These are phyloP conservation scores for Acinonyx jubatus DNA, from an alignment of 2,113 vertebrate genomes.

Conservation along the genomic window DNA sequence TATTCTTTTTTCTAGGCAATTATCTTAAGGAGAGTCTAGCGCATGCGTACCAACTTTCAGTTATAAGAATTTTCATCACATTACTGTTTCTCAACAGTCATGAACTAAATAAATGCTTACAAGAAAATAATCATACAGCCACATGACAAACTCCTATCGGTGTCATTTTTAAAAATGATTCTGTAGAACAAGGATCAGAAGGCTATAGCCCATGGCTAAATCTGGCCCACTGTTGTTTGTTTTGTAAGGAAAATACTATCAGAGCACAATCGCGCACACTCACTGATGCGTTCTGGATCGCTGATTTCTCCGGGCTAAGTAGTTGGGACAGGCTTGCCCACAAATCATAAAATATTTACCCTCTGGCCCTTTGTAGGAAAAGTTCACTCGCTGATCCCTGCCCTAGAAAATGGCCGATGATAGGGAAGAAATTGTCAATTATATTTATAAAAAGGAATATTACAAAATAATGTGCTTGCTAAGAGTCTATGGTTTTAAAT, in stretches of 20 bases:
- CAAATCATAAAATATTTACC: neutral
- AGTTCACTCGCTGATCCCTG: neutral
- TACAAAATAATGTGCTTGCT: neutral
- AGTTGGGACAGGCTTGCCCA: neutral
- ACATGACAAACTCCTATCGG: neutral
- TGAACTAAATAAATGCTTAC: neutral
- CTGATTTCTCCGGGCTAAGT: neutral
- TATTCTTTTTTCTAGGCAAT: neutral
- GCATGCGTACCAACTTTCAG: neutral
- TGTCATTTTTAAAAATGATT: neutral
- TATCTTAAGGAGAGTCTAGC: neutral
- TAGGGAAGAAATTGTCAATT: neutral
- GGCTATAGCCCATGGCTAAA: neutral
- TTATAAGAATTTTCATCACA: neutral
- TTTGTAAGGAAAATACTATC: constrained; percentile 32
- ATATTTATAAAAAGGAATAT: neutral
- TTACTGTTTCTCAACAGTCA: neutral
- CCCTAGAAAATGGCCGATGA: neutral
- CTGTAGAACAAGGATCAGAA: neutral
- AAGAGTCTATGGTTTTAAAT: neutral
- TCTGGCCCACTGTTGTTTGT: neutral
- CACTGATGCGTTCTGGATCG: neutral
- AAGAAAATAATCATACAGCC: neutral
- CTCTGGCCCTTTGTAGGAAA: neutral
- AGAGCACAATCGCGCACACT: neutral